Base-by-base conservation (phyloP, 2,797 vertebrate species). In the Aphelocoma californica region DNA sequence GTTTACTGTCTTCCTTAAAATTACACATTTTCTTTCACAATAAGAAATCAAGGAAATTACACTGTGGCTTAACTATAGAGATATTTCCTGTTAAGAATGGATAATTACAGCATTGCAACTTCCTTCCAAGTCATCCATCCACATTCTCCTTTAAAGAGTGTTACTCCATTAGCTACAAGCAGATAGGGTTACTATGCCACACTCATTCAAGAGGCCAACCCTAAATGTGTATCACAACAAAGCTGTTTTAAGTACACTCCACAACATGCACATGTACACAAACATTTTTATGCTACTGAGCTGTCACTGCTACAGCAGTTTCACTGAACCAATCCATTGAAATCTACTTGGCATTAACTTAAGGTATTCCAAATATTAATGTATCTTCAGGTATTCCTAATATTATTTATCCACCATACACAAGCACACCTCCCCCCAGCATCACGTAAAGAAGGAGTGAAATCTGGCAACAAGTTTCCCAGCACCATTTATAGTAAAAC, bases 91-190 rank as follows among this genome's bases (percentile, higher is more conserved):
- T 83, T 86, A 85, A 95, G 93, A 66, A 80, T 54, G 53, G 90
- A 48, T 92, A 94, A 97, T 95, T 94, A 89, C 75, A 91, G 60
- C 51, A 88, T 61, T 72, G 44, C 61, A 84, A 82, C 92, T 96
- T 96, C 91, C 94, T 95, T 95, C 79, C 93, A 96, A 95, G 90
- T 66, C 85, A 95, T 57, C 86, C 24, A 38, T 93, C 87, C 88
- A 92, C 88, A 86, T 90, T 95, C 86, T 92, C 94, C 53, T 91
- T 34, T 87, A 92, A 93, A 84, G 77, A 88, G 66, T 12, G 2
- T 44, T 78, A 36, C 56, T 58, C 78, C 45, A 93, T 74, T 31
- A 82, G 31, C 93, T 62, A 80, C 50, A 50, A 74, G 77, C 56
- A 78, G 48, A 86, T 10, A 90, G 42, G 47, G 65, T 71, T 88